These are phyloP conservation scores for Cossypha polioptera DNA, from an alignment of 2,797 vertebrate species.

Conservation along the genomic window DNA sequence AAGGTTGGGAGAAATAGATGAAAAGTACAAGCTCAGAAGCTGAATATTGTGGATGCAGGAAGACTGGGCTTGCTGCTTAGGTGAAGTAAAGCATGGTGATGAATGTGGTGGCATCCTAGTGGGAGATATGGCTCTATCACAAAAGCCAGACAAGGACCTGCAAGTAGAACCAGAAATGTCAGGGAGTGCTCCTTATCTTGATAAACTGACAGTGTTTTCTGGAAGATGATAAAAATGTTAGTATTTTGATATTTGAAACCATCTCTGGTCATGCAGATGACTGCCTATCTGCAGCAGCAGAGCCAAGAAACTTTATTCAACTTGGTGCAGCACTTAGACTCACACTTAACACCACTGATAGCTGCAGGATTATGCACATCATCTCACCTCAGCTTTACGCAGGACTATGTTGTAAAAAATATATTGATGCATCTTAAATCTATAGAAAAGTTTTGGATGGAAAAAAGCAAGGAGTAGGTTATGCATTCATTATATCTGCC, in stretches of 20 bases:
- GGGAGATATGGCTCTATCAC: accelerated
- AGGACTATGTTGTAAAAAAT: background rate
- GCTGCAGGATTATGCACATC: background rate
- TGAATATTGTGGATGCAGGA: background rate
- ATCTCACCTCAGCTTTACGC: background rate
- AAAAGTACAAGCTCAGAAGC: background rate
- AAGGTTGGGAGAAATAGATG: background rate
- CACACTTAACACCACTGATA: background rate
- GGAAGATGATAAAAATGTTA: background rate
- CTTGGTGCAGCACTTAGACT: background rate
- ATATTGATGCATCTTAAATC: background rate
- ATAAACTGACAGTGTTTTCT: background rate
- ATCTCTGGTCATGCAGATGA: background rate
- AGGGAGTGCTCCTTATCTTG: background rate
- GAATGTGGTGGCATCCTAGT: accelerated
- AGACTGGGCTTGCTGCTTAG: background rate
- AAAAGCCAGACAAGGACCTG: background rate
- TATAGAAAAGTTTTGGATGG: background rate
- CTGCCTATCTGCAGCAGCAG: background rate
- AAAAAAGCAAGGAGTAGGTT: background rate
- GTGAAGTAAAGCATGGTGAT: background rate
- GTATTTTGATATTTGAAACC: background rate
- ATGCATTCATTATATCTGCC: background rate
- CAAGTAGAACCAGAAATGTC: background rate
- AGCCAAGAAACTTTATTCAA: background rate